A percentile compares a stretch with the other conserved stretches of the same genome.
phyloP scores from a whole-genome alignment of 2,113 vertebrate genomes.

The Triplophysa rosa region DNA sequence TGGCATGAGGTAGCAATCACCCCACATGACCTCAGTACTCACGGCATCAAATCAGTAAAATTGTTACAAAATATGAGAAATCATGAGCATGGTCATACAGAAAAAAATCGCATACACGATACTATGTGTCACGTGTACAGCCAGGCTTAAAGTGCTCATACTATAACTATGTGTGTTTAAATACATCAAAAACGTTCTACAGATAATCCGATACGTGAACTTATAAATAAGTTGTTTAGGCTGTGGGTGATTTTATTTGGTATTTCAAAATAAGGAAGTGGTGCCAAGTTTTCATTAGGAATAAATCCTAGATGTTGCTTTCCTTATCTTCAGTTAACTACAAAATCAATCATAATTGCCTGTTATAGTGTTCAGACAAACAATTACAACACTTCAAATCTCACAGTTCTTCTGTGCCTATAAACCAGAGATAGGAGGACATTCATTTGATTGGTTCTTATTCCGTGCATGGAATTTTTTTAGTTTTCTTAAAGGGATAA shows the following conservation, averaged over 20 bases:
- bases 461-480: no score
- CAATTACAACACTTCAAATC: neutral
- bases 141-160: no score
- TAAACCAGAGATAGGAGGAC: no score
- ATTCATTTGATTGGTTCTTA: no score
- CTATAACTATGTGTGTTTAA: no score
- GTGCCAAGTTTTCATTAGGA: conserved; percentile 36
- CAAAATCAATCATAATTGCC: conserved; percentile 21
- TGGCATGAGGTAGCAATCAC: conserved; percentile 31
- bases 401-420: no score
- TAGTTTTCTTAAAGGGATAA: no score
- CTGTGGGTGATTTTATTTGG: neutral
- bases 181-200: no score
- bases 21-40: conserved; percentile 1
- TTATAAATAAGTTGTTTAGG: no score
- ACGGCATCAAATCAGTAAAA: neutral
- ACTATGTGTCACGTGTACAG: no score
- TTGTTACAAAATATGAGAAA: neutral
- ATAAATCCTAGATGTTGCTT: conserved; percentile 36
- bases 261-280: conserved; percentile 12
- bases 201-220: no score
- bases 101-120: neutral
- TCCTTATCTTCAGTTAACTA: conserved; percentile 12
- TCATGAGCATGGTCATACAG: no score
- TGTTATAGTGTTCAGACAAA: neutral